phyloP scores from a whole-genome alignment of 2,888 invertebrate genomes.

The Leptodirus hochenwartii region DNA sequence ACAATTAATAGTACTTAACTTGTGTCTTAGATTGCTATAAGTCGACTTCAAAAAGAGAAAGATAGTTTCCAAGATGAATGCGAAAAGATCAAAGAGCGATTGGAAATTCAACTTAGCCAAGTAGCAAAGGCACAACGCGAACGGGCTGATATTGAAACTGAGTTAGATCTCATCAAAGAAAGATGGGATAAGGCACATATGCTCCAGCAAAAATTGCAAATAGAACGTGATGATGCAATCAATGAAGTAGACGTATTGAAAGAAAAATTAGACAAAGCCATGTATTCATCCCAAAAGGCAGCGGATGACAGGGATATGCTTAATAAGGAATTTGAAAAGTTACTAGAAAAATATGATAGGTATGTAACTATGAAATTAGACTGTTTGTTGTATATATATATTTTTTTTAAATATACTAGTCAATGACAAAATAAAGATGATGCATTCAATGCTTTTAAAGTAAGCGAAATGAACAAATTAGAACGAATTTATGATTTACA shows the following conservation, averaged over 20 bases:
- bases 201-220: conserved; percentile 67
- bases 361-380: conserved; percentile 21
- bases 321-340: conserved; percentile 81
- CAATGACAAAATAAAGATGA: no score
- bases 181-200: conserved; percentile 75
- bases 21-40: conserved; percentile 41
- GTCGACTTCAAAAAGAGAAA: conserved; percentile 74
- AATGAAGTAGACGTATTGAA: conserved; percentile 74
- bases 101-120: conserved; percentile 66
- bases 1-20: no score
- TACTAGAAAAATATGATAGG: conserved; percentile 84
- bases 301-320: conserved; percentile 75
- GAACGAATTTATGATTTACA: no score
- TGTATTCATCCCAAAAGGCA: conserved; percentile 64
- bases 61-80: conserved; percentile 68
- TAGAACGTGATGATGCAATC: conserved; percentile 71
- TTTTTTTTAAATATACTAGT: background rate
- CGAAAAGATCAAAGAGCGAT: conserved; percentile 62
- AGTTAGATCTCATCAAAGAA: conserved; percentile 72
- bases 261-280: conserved; percentile 77
- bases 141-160: conserved; percentile 66
- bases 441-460: no score
- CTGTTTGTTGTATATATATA: conserved; percentile 1
- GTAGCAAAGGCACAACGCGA: conserved; percentile 70
- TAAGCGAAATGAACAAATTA: no score